phyloP scores from a whole-genome alignment of 2,888 invertebrate genomes.

The Cephus spinipes region DNA sequence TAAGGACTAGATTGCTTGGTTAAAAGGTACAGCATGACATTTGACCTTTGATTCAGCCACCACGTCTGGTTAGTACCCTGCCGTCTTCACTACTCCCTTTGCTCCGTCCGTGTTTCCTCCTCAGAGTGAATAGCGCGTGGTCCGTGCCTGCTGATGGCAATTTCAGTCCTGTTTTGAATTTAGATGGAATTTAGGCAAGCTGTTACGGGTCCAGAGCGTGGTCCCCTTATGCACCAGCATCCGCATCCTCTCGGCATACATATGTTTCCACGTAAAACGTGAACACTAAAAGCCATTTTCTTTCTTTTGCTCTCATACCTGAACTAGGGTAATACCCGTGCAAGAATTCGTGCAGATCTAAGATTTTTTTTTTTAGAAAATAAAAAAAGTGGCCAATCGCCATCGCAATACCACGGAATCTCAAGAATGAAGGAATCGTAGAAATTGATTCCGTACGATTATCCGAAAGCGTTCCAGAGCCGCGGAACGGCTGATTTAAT shows the following conservation, averaged over 20 bases:
- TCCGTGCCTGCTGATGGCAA: constrained; percentile 48
- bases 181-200: constrained; percentile 58
- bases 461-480: not conserved
- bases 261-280: constrained; percentile 16
- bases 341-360: not conserved
- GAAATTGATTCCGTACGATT: constrained; percentile 9
- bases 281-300: not conserved
- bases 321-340: not conserved
- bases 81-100: not conserved
- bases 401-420: not conserved
- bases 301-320: constrained; percentile 1
- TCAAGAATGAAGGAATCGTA: not conserved
- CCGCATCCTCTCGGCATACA: constrained; percentile 17
- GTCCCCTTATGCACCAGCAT: constrained; percentile 19
- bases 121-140: constrained; percentile 15
- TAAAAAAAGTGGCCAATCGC: not conserved
- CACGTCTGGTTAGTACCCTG: not conserved
- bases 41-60: not conserved
- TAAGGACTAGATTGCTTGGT: not conserved
- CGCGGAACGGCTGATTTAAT: not conserved
- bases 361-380: not conserved
- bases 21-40: not conserved
- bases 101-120: constrained; percentile 1
- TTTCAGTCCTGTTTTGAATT: constrained; percentile 55
- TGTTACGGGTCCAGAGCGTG: constrained; percentile 38